phyloP scores from a whole-genome alignment of 2,888 invertebrate species.

The Ennomos fuscantarius region DNA sequence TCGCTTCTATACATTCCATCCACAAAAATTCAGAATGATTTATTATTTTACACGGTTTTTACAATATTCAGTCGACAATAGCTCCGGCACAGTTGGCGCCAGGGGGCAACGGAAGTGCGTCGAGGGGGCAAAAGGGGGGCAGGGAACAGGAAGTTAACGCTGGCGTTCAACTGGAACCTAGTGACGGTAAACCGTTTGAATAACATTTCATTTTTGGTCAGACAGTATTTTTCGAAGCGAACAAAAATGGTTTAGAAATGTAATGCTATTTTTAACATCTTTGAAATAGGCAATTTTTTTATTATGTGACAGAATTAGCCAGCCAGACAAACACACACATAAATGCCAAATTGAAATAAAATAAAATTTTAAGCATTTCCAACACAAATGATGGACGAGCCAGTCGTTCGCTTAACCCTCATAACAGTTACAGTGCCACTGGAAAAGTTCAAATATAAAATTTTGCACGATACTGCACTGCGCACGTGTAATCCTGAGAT shows the following conservation, averaged over 20 bases:
- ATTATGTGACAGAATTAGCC: no score
- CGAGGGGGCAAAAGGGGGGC: slow-evolving; percentile 11
- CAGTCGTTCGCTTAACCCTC: no score
- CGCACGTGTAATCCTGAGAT: no score
- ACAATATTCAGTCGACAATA: slow-evolving; percentile 46
- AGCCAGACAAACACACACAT: no score
- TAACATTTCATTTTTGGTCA: slow-evolving; percentile 23
- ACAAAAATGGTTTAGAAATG: slow-evolving; percentile 19
- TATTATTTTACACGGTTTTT: slow-evolving; percentile 51
- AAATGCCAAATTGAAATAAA: no score
- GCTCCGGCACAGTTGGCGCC: slow-evolving; percentile 35
- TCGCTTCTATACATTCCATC: background rate
- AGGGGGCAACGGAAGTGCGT: slow-evolving; percentile 22
- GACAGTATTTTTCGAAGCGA: slow-evolving; percentile 24
- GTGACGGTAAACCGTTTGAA: slow-evolving; percentile 38
- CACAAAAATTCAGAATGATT: slow-evolving; percentile 38
- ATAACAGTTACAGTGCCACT: no score
- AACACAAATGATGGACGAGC: no score
- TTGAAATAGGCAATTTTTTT: no score
- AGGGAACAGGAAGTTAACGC: slow-evolving; percentile 34
- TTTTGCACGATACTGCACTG: no score
- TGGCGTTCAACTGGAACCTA: slow-evolving; percentile 35
- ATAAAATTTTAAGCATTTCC: no score
- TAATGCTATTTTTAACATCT: no score
- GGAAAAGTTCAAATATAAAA: no score